These are phyloP conservation scores for Scalopus aquaticus DNA, from an alignment of 2,113 vertebrate genomes.

Conservation along the genomic window DNA sequence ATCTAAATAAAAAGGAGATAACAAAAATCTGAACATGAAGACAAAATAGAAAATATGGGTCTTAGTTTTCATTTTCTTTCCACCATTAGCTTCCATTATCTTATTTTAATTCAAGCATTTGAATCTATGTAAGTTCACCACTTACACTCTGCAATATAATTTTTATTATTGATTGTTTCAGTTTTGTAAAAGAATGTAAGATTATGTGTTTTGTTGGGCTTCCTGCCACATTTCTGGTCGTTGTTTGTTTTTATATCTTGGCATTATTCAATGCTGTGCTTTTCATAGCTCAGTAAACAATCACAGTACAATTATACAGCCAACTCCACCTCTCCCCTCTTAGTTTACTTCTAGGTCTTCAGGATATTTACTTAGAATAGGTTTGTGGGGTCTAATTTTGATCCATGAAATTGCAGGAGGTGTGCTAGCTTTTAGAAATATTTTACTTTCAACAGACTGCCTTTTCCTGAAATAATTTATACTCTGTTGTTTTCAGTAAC, in stretches of 20 bases:
- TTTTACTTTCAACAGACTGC: not conserved
- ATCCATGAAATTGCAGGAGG: not conserved
- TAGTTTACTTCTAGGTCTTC: not conserved
- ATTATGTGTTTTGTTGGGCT: not conserved
- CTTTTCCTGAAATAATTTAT: not conserved
- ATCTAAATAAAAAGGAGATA: not conserved
- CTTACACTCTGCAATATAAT: not conserved
- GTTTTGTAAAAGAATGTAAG: slow-evolving; percentile 6
- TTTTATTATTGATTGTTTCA: not conserved
- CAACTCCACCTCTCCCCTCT: not conserved
- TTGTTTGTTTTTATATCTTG: slow-evolving; percentile 2
- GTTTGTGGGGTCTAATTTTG: not conserved
- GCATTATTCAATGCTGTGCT: not conserved
- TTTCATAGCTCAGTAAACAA: slow-evolving; percentile 17
- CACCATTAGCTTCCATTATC: not conserved
- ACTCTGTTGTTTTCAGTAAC: not conserved
- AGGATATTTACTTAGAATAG: not conserved
- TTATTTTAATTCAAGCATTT: not conserved
- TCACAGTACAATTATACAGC: not conserved
- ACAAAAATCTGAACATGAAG: not conserved
- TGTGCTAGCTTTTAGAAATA: not conserved
- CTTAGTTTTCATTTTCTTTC: not conserved
- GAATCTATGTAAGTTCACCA: not conserved
- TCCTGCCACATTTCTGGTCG: not conserved
- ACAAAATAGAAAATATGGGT: not conserved